These are phyloP conservation scores for Neosilurus mollespiculum DNA, from an alignment of 2,797 vertebrate genomes.

Conservation along the genomic window DNA sequence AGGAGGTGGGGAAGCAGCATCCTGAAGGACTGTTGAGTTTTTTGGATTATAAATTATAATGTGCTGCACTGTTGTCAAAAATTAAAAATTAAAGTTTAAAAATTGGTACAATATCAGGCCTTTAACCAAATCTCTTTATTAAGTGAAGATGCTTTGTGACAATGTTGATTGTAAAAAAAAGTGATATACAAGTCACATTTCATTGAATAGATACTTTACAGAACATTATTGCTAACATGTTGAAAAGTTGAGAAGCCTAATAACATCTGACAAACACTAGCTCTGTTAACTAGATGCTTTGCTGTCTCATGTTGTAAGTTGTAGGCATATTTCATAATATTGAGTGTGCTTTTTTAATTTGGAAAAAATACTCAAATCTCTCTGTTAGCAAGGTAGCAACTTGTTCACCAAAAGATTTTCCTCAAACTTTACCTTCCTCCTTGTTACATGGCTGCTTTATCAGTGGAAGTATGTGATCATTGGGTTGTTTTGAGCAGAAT, in stretches of 20 bases:
- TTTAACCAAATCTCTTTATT: too few relatives aligned
- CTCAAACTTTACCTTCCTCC: conserved; percentile 8
- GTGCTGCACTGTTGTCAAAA: too few relatives aligned
- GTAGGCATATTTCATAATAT: not conserved
- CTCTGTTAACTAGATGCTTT: not conserved
- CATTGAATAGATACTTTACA: too few relatives aligned
- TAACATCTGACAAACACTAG: not conserved
- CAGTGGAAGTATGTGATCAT: conserved; percentile 45
- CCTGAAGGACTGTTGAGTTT: too few relatives aligned
- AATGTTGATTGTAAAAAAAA: too few relatives aligned
- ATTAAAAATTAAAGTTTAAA: too few relatives aligned
- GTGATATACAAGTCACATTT: too few relatives aligned
- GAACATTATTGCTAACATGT: not conserved
- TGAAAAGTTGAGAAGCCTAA: not conserved
- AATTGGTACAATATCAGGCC: too few relatives aligned
- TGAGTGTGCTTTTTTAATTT: not conserved
- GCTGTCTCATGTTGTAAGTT: not conserved
- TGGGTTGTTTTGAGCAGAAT: conserved; percentile 47
- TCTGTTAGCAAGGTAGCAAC: not conserved
- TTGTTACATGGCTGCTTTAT: conserved; percentile 7
- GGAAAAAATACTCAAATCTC: not conserved
- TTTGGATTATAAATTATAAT: too few relatives aligned
- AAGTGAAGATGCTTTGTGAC: too few relatives aligned
- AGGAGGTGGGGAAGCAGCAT: too few relatives aligned
- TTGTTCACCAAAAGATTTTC: not conserved